Conservation (phyloP, 2,113 vertebrate species). For the Engraulis encrasicolus region DNA sequence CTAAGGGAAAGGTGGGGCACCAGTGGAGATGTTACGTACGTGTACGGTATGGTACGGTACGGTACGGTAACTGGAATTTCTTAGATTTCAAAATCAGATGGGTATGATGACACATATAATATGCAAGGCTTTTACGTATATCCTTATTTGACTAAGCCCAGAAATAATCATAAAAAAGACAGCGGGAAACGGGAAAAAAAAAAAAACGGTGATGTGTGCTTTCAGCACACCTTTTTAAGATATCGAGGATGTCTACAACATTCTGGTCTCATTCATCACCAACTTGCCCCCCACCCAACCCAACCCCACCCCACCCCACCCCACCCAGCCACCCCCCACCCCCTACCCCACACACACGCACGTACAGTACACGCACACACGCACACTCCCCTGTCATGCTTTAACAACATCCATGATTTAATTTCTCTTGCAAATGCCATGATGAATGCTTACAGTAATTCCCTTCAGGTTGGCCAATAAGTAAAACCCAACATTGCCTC, state of each 20-base stretch:
- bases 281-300: too few species aligned
- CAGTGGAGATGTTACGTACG: too few species aligned
- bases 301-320: too few species aligned
- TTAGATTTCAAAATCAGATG: neutral
- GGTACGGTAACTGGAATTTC: neutral
- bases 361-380: too few species aligned
- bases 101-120: neutral
- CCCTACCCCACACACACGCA: too few species aligned
- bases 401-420: too few species aligned
- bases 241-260: neutral
- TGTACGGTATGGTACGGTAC: too few species aligned
- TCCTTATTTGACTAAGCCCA: neutral
- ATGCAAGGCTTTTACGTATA: neutral
- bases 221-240: neutral
- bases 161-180: neutral
- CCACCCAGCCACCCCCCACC: too few species aligned
- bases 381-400: too few species aligned
- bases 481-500: neutral
- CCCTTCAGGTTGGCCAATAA: too few species aligned
- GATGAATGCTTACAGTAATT: neutral
- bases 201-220: too few species aligned
- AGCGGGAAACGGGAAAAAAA: neutral
- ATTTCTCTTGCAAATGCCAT: neutral
- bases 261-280: neutral
- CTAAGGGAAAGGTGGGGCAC: too few species aligned